Evolutionary conservation across 2,113 vertebrate genomes (phyloP), one percentile per base, ranked within the genome.

Genomic region (Hyperopisus bebe): DNA sequence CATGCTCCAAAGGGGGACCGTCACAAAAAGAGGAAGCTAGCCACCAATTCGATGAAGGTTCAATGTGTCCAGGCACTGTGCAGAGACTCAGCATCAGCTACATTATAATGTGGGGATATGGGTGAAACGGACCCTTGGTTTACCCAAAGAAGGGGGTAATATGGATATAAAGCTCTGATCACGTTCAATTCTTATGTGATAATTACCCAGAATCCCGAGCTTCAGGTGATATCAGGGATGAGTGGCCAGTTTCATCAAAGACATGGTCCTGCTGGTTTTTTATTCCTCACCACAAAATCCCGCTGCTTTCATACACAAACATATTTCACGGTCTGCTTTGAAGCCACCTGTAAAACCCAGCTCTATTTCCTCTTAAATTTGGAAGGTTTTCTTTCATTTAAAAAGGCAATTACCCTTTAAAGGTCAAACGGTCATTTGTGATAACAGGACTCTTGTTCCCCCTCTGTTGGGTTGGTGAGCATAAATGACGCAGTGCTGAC

Each of bases 381-480:
- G 74, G 89, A 89, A 92, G 86, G 90, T 92, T 95, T 93, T 94
- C 92, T 94, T 94, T 87, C 89, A 93, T 94, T 91, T 94, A 95
- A 95, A 94, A 93, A 95, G 93, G 90, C 94, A 95, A 94, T 95
- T 96, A 95, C 93, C 94, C 93, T 95, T 95, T 95, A 96, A 96
- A 95, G 95, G 95, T 96, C 94, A 96, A 94, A 93, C 86, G 92
- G 92, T 93, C 94, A 95, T 39, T 88, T 88, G 42, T n/a, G 66
- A 94, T 95, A 93, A 93, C 89, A 91, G 89, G 92, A 92, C 92
- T 93, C 31, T 77, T 31, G n/a, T 31, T 70, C 62, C 62, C 70
- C 35, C 94, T 92, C 90, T 90, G 84, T 92, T 44, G 13, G 82
- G 87, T 91, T 90, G 92, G 89, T 90, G 90, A 90, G 86, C 93